A percentile compares a stretch with the other conserved stretches of the same genome.
Conservation (phyloP, 2,888 invertebrate species). For the Azorinus chamasolen region DNA sequence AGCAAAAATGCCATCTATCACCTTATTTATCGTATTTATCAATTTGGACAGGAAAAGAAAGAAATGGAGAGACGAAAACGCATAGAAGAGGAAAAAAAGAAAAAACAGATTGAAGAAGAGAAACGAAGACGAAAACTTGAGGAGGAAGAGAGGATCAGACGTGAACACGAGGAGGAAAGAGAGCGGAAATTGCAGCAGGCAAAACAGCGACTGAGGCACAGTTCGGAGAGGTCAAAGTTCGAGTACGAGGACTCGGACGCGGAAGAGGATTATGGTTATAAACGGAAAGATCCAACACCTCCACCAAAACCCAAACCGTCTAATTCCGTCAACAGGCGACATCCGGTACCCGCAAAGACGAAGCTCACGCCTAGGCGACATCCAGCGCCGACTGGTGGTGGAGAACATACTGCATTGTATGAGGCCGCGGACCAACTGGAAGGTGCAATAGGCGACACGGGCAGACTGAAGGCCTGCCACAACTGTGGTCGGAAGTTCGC, state of each 20-base stretch:
- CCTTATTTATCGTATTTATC: too few relatives aligned
- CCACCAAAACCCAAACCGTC: slow-evolving; percentile 60
- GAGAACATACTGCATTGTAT: slow-evolving; percentile 59
- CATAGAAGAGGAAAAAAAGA: slow-evolving; percentile 56
- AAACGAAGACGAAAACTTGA: slow-evolving; percentile 37
- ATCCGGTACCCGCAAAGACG: slow-evolving; percentile 26
- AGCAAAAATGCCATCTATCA: too few relatives aligned
- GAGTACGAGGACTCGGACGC: slow-evolving; percentile 35
- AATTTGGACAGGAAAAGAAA: slow-evolving; percentile 55
- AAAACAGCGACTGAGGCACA: slow-evolving; percentile 51
- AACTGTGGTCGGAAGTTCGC: slow-evolving; percentile 94
- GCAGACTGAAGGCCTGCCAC: slow-evolving; percentile 88
- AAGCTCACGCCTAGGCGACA: background rate
- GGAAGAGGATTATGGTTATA: slow-evolving; percentile 12
- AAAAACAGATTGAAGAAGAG: slow-evolving; percentile 58
- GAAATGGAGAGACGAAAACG: slow-evolving; percentile 56
- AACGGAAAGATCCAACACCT: slow-evolving; percentile 32
- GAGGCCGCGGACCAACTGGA: slow-evolving; percentile 61
- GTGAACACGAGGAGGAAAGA: slow-evolving; percentile 57
- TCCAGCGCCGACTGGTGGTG: slow-evolving; percentile 16
- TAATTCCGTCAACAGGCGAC: slow-evolving; percentile 30
- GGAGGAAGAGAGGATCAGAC: slow-evolving; percentile 33
- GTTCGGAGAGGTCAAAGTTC: slow-evolving; percentile 39
- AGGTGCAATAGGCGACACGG: slow-evolving; percentile 62
- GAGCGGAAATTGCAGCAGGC: slow-evolving; percentile 51